Percentiles rank a stretch among this genome's conserved stretches.
phyloP scores from a whole-genome alignment of 2,888 invertebrate species.

The Drosophila ezoana region DNA sequence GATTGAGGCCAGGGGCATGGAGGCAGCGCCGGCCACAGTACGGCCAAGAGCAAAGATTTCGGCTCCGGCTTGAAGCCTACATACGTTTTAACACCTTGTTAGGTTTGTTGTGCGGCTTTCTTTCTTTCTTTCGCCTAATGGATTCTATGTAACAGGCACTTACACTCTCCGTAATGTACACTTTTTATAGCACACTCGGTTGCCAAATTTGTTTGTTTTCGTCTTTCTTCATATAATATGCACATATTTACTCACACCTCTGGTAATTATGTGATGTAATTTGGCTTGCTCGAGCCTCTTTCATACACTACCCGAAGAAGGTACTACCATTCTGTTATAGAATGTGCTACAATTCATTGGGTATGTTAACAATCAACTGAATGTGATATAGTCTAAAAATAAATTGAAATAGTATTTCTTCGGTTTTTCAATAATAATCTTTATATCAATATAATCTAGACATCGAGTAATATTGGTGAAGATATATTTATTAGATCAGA shows the following conservation, averaged over 20 bases:
- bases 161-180: conserved; percentile 25
- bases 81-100: conserved; percentile 22
- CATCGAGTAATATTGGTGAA: too few species aligned
- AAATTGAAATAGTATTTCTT: too few species aligned
- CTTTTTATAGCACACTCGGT: conserved; percentile 40
- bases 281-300: conserved; percentile 15
- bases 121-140: conserved; percentile 63
- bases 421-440: too few species aligned
- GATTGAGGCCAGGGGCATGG: conserved; percentile 69
- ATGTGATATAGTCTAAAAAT: too few species aligned
- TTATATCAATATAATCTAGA: too few species aligned
- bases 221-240: conserved; percentile 15
- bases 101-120: conserved; percentile 49
- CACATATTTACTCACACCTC: conserved; percentile 45
- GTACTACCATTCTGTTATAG: conserved; percentile 9
- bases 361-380: background rate
- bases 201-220: conserved; percentile 66
- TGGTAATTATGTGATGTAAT: conserved; percentile 62
- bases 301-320: conserved; percentile 5
- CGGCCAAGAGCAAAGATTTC: conserved; percentile 12
- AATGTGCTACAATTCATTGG: background rate
- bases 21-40: conserved; percentile 1
- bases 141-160: conserved; percentile 69
- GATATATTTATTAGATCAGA: too few species aligned
- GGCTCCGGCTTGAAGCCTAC: conserved; percentile 6